Evolutionary conservation across 2,888 invertebrate species (phyloP).

Genomic region (Lithophane leautieri): DNA sequence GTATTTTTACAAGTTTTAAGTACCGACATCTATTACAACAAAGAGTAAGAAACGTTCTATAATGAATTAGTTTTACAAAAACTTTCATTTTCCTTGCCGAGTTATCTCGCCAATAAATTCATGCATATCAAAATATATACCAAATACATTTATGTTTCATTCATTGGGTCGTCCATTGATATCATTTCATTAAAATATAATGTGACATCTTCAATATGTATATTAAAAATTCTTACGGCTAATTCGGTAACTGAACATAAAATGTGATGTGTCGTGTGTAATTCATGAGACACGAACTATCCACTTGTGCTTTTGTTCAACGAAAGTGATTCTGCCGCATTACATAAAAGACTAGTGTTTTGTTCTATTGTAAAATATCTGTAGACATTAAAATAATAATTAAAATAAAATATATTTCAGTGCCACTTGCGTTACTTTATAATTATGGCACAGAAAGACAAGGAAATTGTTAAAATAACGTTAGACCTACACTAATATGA

Average conservation of each 20-base stretch:
- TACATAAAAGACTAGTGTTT: conserved; percentile 79
- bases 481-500: conserved; percentile 71
- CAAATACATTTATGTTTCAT: conserved; percentile 78
- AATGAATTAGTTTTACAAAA: conserved; percentile 76
- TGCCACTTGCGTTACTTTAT: conserved; percentile 70
- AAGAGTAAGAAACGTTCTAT: conserved; percentile 73
- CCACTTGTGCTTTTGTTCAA: conserved; percentile 30
- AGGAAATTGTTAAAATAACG: conserved; percentile 69
- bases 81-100: conserved; percentile 72
- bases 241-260: conserved; percentile 77
- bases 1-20: conserved; percentile 80
- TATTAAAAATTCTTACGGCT: conserved; percentile 78
- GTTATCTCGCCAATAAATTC: conserved; percentile 83
- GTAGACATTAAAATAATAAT: conserved; percentile 65
- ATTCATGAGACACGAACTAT: conserved; percentile 20
- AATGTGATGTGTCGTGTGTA: conserved; percentile 50
- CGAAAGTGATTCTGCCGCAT: conserved; percentile 64
- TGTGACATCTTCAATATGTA: conserved; percentile 75
- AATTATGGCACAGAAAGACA: conserved; percentile 80
- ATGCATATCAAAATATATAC: conserved; percentile 89
- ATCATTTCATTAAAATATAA: conserved; percentile 80
- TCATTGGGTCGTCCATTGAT: conserved; percentile 77
- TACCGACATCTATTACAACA: conserved; percentile 83
- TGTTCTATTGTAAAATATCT: conserved; percentile 73
- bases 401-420: conserved; percentile 66